Base-by-base conservation (phyloP, 2,113 vertebrate genomes). In the Shinisaurus crocodilurus region DNA sequence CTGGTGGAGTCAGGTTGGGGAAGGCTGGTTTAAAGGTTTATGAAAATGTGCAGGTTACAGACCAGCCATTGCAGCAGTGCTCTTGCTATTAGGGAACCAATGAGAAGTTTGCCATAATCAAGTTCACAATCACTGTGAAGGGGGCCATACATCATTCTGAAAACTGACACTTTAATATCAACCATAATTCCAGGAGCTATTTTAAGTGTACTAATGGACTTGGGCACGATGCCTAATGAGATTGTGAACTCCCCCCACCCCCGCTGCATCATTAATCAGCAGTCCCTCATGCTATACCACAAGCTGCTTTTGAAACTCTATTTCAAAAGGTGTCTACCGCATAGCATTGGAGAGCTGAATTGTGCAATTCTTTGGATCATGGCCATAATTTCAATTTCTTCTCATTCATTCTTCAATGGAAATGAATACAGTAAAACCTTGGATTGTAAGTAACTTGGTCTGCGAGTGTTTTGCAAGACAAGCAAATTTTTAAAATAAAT, bases 21-120 rank as follows among this genome's bases (percentile, higher is more conserved):
- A 60, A 60, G 57, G 57, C 29, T 18, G 92, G 88, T 95, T 97
- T 94, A 92, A 94, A 96, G 94, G 90, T 93, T 95, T 96, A 93
- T 93, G 95, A 95, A 96, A 97, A 95, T 94, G 95, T 92, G 91
- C 88, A 92, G 92, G 88, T 95, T 87, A 65, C 86, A 95, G 88
- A 89, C 88, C 88, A 91, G n/a, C n/a, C n/a, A n/a, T n/a, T n/a
- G n/a, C 88, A 91, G 94, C 67, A 12, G 88, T 92, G 82, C 88
- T n/a, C 86, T 84, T 82, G 60, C 81, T 20, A 86, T 88, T 65
- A n/a, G 16, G 34, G 43, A 16, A 54, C 48, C 40, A 23, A 23
- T 2, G 54, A 48, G 8, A n/a, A 3, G 20, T 67, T 79, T 92
- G 65, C 75, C 88, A 65, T 48, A 20, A 23, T 90, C 91, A 87